Evolutionary conservation across 2,888 invertebrate species (phyloP).

Genomic region (Acronicta psi): DNA sequence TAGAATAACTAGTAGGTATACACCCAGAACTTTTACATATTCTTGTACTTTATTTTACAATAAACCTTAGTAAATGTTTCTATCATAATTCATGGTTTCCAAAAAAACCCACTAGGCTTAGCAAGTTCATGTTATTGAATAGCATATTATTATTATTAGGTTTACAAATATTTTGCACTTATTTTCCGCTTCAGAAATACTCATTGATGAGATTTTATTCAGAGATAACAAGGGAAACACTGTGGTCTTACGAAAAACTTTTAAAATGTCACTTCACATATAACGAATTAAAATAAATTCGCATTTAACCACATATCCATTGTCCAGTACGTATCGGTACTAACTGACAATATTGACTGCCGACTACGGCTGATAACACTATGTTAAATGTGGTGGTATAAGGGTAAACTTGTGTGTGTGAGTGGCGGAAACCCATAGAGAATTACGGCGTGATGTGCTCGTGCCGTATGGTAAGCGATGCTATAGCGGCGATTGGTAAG

Average conservation of each 20-base stretch:
- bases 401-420: constrained; percentile 55
- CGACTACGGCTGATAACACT: constrained; percentile 73
- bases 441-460: constrained; percentile 53
- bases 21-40: neutral
- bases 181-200: no score
- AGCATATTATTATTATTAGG: no score
- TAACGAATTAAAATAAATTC: constrained; percentile 12
- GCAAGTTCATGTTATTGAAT: neutral
- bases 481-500: no score
- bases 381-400: constrained; percentile 68
- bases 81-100: neutral
- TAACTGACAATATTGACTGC: constrained; percentile 76
- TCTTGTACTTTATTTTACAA: neutral
- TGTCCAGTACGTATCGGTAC: constrained; percentile 49
- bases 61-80: neutral
- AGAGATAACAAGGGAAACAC: neutral
- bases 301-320: constrained; percentile 23
- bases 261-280: constrained; percentile 28
- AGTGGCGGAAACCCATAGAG: constrained; percentile 69
- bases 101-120: constrained; percentile 20
- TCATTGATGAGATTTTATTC: neutral
- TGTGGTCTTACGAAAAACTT: neutral
- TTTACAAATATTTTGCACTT: neutral
- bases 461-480: constrained; percentile 55
- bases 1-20: constrained; percentile 5